Conservation (phyloP, 53 echinoderm and acorn worm genomes). For the Echinometra lucunter region DNA sequence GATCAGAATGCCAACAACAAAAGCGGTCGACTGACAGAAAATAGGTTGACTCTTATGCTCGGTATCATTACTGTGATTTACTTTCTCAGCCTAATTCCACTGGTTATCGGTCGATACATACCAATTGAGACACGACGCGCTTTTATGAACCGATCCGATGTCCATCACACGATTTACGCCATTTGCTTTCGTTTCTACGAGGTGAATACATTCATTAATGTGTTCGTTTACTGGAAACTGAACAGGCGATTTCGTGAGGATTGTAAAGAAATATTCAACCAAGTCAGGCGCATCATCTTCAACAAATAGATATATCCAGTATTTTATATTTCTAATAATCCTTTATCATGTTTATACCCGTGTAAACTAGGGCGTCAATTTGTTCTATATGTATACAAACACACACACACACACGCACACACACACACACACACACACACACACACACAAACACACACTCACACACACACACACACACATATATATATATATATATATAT, state of each 20-base stretch:
- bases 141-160: not conserved
- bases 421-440: too few relatives aligned
- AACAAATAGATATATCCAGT: not conserved
- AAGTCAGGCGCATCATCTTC: not conserved
- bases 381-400: too few relatives aligned
- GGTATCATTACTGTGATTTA: not conserved
- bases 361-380: too few relatives aligned
- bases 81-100: not conserved
- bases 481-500: too few relatives aligned
- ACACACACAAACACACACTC: too few relatives aligned
- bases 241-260: not conserved
- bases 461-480: too few relatives aligned
- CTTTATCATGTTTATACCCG: too few relatives aligned
- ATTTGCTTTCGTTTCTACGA: not conserved
- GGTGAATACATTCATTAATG: not conserved
- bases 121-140: not conserved
- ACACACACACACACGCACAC: too few relatives aligned
- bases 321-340: too few relatives aligned
- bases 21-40: not conserved
- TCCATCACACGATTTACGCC: conserved; percentile 29
- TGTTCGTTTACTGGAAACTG: conserved; percentile 7
- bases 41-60: not conserved
- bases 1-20: not conserved
- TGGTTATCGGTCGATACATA: not conserved
- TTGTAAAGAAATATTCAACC: not conserved